phyloP scores from a whole-genome alignment of 2,888 invertebrate species.

The Agriopis marginaria region DNA sequence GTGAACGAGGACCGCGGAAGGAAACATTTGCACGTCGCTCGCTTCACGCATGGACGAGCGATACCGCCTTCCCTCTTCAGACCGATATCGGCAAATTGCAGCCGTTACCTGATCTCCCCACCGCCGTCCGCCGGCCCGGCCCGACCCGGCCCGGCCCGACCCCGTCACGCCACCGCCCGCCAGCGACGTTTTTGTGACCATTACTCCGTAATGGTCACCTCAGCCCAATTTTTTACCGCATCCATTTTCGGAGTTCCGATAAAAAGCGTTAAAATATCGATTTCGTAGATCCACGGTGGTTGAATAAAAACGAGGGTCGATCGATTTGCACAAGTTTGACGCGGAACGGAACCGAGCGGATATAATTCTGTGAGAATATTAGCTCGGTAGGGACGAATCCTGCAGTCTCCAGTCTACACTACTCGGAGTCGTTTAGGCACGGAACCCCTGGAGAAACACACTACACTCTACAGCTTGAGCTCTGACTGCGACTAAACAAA shows the following conservation, averaged over 20 bases:
- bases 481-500: too few species aligned
- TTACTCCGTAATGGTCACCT: constrained; percentile 32
- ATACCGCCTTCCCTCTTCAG: constrained; percentile 11
- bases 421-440: too few species aligned
- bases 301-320: constrained; percentile 31
- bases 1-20: not conserved
- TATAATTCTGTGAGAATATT: not conserved
- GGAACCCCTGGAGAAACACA: too few species aligned
- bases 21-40: constrained; percentile 6
- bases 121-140: not conserved
- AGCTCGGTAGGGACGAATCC: not conserved
- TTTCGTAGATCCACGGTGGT: constrained; percentile 28
- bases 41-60: constrained; percentile 8
- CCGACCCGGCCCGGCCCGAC: constrained; percentile 1
- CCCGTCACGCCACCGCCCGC: constrained; percentile 24
- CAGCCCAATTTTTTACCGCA: constrained; percentile 37
- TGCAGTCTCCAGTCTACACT: too few species aligned
- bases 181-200: constrained; percentile 30
- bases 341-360: constrained; percentile 15
- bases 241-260: constrained; percentile 31
- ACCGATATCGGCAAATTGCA: constrained; percentile 13
- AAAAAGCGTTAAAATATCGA: constrained; percentile 36
- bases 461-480: too few species aligned
- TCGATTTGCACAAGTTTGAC: constrained; percentile 30
- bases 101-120: constrained; percentile 7